Evolutionary conservation across 2,797 vertebrate genomes (phyloP).

Genomic region (Alca torda): DNA sequence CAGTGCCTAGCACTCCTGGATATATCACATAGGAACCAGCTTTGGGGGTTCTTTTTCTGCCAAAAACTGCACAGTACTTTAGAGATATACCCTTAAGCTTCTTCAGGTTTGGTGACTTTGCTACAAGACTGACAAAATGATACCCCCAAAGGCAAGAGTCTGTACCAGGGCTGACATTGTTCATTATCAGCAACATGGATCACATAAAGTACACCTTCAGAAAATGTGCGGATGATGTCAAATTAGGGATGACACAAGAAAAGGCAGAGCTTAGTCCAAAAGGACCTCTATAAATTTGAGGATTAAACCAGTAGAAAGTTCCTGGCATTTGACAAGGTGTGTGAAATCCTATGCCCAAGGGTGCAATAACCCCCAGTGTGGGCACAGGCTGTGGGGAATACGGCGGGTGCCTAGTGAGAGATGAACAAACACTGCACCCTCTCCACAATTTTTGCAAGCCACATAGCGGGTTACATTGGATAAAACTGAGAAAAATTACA

Average conservation of each 20-base stretch:
- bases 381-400: neutral
- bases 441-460: neutral
- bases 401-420: no score
- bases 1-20: neutral
- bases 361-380: neutral
- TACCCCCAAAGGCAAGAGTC: neutral
- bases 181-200: neutral
- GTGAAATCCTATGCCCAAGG: neutral
- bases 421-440: neutral
- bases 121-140: neutral
- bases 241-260: neutral
- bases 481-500: neutral
- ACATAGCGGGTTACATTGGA: neutral
- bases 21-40: fast-evolving
- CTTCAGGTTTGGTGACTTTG: neutral
- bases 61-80: neutral
- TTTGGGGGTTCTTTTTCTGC: neutral
- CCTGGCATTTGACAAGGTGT: neutral
- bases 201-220: neutral
- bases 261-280: neutral
- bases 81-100: neutral
- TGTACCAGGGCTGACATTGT: neutral
- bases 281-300: neutral
- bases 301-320: neutral
- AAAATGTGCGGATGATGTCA: neutral